Conservation (phyloP, 2,888 invertebrate species). For the Rhamnusium bicolor region DNA sequence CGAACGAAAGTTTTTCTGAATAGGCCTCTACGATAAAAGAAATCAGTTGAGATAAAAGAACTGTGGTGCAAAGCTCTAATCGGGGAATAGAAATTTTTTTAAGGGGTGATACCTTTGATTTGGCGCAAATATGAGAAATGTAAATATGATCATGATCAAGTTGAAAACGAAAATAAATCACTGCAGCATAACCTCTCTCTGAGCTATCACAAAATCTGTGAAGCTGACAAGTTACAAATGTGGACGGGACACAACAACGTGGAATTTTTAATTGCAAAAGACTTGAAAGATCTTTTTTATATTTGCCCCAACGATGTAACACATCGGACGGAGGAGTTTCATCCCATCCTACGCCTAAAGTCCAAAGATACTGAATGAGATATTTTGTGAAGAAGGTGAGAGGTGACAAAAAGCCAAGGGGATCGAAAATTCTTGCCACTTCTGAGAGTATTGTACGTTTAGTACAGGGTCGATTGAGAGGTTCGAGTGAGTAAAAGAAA, state of each 20-base stretch:
- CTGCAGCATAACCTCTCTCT: too few species aligned
- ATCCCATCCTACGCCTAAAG: slow-evolving; percentile 12
- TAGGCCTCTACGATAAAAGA: slow-evolving; percentile 4
- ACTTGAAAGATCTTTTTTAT: neutral
- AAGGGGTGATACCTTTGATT: slow-evolving; percentile 39
- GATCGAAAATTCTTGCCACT: slow-evolving; percentile 14
- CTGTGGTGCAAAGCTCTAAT: slow-evolving; percentile 44
- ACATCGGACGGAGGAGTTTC: neutral
- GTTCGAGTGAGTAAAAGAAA: neutral
- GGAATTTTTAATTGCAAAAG: too few species aligned
- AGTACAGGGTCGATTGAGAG: neutral
- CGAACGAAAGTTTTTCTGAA: slow-evolving; percentile 4
- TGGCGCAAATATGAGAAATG: neutral
- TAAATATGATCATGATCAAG: too few species aligned
- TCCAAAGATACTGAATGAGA: slow-evolving; percentile 19
- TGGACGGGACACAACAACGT: too few species aligned
- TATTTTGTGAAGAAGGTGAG: slow-evolving; percentile 7
- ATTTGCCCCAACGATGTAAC: neutral
- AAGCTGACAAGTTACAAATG: too few species aligned
- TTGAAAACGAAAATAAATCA: too few species aligned
- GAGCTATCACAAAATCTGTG: too few species aligned
- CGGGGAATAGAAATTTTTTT: slow-evolving; percentile 43
- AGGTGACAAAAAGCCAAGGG: slow-evolving; percentile 7
- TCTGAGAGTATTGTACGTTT: slow-evolving; percentile 23
- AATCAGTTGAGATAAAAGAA: slow-evolving; percentile 36